phyloP scores from a whole-genome alignment of 1,140 invertebrate species.

The Spodoptera frugiperda region DNA sequence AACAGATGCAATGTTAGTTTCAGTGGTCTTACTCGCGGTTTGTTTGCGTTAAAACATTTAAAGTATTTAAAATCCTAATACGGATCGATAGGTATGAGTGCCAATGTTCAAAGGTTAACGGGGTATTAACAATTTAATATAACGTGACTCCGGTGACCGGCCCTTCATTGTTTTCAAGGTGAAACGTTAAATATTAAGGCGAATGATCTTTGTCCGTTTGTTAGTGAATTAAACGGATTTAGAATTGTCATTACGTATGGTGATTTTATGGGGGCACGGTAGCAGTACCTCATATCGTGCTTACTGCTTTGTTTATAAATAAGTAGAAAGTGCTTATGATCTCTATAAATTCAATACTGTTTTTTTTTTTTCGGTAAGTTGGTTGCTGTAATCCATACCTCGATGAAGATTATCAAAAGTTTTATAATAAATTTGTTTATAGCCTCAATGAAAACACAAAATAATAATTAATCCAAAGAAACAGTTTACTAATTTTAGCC shows the following conservation, averaged over 20 bases:
- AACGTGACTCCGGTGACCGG: constrained; percentile 43
- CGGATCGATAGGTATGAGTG: constrained; percentile 34
- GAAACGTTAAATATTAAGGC: constrained; percentile 43
- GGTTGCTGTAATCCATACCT: too few relatives aligned
- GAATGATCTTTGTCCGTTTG: constrained; percentile 35
- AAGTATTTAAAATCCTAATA: constrained; percentile 38
- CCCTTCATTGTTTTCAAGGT: constrained; percentile 45
- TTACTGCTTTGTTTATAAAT: too few relatives aligned
- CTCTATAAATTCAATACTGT: too few relatives aligned
- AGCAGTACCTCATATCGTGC: too few relatives aligned
- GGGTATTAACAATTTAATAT: constrained; percentile 44
- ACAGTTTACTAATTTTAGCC: too few relatives aligned
- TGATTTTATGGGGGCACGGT: constrained; percentile 22
- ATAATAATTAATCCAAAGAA: too few relatives aligned
- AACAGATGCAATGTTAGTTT: constrained; percentile 6
- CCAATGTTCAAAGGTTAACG: constrained; percentile 48
- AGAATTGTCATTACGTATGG: constrained; percentile 34
- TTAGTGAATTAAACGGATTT: constrained; percentile 17
- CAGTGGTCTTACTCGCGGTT: background rate
- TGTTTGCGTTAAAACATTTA: background rate
- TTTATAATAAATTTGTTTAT: too few relatives aligned
- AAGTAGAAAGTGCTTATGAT: too few relatives aligned
- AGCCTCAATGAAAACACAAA: too few relatives aligned
- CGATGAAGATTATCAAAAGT: too few relatives aligned
- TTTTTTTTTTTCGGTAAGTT: too few relatives aligned